Percentiles rank a stretch among this genome's conserved stretches.
Conservation (phyloP, 1,140 invertebrate genomes). For the Phymastichus coffea region DNA sequence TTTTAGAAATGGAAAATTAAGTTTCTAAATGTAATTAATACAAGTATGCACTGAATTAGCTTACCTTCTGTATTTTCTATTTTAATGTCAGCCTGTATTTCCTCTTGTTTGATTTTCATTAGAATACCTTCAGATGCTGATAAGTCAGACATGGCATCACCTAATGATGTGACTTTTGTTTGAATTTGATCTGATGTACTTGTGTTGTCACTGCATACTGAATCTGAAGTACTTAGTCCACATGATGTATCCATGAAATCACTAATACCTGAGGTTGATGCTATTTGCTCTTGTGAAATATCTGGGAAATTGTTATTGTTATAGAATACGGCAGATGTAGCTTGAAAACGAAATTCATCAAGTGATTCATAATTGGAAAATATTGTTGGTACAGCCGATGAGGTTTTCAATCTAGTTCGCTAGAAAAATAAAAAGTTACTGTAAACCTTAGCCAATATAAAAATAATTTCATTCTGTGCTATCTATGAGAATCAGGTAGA, state of each 20-base stretch:
- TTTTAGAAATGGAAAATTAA: not conserved
- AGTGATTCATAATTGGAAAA: conserved; percentile 5
- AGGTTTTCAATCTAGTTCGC: not conserved
- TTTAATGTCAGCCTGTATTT: not conserved
- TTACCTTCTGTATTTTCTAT: conserved; percentile 16
- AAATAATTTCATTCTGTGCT: too few relatives aligned
- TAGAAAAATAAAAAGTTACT: not conserved
- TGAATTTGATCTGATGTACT: not conserved
- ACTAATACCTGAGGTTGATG: too few relatives aligned
- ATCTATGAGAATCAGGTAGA: too few relatives aligned
- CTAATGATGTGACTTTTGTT: not conserved
- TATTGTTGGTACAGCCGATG: conserved; percentile 17
- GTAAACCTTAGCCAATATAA: too few relatives aligned
- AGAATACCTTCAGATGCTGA: conserved; percentile 11
- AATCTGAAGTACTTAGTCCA: too few relatives aligned
- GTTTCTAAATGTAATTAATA: not conserved
- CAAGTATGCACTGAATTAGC: not conserved
- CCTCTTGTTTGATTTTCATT: conserved; percentile 18
- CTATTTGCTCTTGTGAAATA: too few relatives aligned
- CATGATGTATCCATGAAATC: too few relatives aligned
- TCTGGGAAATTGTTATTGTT: too few relatives aligned
- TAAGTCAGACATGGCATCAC: conserved; percentile 17
- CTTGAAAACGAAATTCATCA: too few relatives aligned
- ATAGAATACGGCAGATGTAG: too few relatives aligned
- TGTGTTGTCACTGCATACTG: not conserved